Evolutionary conservation across 2,888 invertebrate genomes (phyloP).

Genomic region (Ditylenchus weischeri): DNA sequence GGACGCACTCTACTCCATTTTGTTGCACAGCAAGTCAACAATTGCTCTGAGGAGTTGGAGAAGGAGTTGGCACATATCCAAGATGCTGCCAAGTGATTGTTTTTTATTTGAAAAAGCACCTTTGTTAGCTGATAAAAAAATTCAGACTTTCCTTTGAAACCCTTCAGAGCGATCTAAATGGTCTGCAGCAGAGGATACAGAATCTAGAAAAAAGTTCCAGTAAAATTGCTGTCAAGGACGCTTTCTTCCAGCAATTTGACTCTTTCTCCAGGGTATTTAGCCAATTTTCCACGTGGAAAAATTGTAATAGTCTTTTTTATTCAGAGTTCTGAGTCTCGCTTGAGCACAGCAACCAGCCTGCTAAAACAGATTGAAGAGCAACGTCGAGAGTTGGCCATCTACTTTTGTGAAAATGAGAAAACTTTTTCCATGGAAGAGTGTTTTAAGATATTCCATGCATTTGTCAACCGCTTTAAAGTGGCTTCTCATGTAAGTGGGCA

Average conservation of each 20-base stretch:
- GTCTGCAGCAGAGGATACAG: slow-evolving; percentile 16
- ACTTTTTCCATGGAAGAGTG: slow-evolving; percentile 54
- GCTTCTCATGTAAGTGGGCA: slow-evolving; percentile 20
- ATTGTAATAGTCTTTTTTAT: not conserved
- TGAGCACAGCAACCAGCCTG: slow-evolving; percentile 5
- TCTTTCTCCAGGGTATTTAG: slow-evolving; percentile 16
- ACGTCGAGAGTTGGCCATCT: slow-evolving; percentile 33
- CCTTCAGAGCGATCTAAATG: slow-evolving; percentile 14
- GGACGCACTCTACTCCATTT: slow-evolving; percentile 36
- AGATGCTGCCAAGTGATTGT: slow-evolving; percentile 34
- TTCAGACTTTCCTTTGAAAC: slow-evolving; percentile 22
- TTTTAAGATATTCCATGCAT: slow-evolving; percentile 51
- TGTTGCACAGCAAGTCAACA: slow-evolving; percentile 37
- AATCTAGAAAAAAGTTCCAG: slow-evolving; percentile 16
- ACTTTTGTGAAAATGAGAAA: slow-evolving; percentile 42
- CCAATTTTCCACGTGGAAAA: not conserved
- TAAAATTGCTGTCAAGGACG: slow-evolving; percentile 11
- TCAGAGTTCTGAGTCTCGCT: slow-evolving; percentile 21
- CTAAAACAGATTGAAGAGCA: slow-evolving; percentile 25
- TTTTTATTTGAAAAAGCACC: not conserved
- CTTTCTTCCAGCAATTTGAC: slow-evolving; percentile 18
- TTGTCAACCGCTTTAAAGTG: slow-evolving; percentile 41
- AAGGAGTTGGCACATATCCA: slow-evolving; percentile 24
- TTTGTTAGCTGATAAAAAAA: not conserved
- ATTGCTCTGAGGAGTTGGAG: slow-evolving; percentile 21